Conservation (phyloP, 2,888 invertebrate genomes). For the Cryptops parisi region DNA sequence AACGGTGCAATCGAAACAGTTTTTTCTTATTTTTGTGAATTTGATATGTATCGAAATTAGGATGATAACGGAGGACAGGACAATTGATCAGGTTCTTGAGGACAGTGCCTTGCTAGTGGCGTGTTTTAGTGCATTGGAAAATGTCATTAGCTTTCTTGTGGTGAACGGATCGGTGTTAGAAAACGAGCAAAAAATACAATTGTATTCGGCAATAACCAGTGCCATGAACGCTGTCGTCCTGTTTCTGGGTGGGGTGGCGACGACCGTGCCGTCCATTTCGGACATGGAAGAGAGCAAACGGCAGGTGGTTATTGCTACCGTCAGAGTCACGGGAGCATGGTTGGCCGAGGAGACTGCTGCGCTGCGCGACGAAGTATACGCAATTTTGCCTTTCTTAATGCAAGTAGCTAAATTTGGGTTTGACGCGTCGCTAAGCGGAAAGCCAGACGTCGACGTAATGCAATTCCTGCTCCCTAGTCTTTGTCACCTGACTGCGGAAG, state of each 20-base stretch:
- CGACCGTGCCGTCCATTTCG: not conserved
- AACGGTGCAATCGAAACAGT: conserved; percentile 48
- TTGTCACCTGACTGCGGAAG: conserved; percentile 83
- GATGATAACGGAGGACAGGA: conserved; percentile 78
- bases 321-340: conserved; percentile 75
- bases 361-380: conserved; percentile 44
- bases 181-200: conserved; percentile 62
- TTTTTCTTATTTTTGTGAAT: conserved; percentile 57
- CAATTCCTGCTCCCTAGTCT: conserved; percentile 73
- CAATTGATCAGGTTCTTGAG: conserved; percentile 24
- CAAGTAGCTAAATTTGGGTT: conserved; percentile 67
- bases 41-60: conserved; percentile 81
- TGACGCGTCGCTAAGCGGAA: conserved; percentile 23
- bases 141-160: conserved; percentile 28
- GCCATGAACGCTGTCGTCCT: conserved; percentile 69
- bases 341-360: conserved; percentile 70
- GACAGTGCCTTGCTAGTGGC: conserved; percentile 24
- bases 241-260: conserved; percentile 37
- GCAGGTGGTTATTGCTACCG: conserved; percentile 53
- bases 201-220: conserved; percentile 77
- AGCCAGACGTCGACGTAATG: conserved; percentile 49
- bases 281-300: not conserved
- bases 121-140: conserved; percentile 29
- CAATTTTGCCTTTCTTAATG: conserved; percentile 65
- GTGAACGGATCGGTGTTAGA: conserved; percentile 24